Evolutionary conservation across 1,140 invertebrate genomes (phyloP).

Genomic region (Orussus abietinus): DNA sequence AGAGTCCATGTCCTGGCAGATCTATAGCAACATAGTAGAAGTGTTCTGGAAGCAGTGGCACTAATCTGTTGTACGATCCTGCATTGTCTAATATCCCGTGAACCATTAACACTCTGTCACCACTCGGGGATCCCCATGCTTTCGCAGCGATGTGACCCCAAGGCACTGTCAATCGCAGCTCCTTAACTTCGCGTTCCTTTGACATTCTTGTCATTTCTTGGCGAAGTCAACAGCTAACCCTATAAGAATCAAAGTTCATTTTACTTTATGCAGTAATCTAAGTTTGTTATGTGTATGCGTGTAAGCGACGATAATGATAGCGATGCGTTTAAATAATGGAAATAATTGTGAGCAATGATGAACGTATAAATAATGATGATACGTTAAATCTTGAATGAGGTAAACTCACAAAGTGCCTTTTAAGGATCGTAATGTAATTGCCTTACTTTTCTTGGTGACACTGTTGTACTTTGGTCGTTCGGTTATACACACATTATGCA

Average conservation of each 20-base stretch:
- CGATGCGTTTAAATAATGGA: background rate
- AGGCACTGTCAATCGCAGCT: slow-evolving; percentile 28
- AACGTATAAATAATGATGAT: slow-evolving; percentile 4
- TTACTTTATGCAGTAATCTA: background rate
- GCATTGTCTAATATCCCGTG: slow-evolving; percentile 67
- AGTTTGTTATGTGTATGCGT: background rate
- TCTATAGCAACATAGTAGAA: slow-evolving; percentile 65
- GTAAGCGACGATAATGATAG: background rate
- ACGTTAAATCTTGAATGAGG: too few species aligned
- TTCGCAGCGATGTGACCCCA: slow-evolving; percentile 56
- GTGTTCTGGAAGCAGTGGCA: slow-evolving; percentile 55
- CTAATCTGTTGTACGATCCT: slow-evolving; percentile 62
- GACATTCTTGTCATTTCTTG: background rate
- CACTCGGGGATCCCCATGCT: slow-evolving; percentile 58
- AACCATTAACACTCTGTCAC: slow-evolving; percentile 56
- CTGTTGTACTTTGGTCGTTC: too few species aligned
- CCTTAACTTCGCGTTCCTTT: slow-evolving; percentile 3
- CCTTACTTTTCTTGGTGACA: too few species aligned
- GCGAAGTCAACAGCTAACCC: too few species aligned
- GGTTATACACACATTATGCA: too few species aligned
- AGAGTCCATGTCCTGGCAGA: slow-evolving; percentile 68
- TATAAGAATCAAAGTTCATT: too few species aligned
- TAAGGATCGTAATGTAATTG: too few species aligned
- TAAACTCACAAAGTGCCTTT: too few species aligned
- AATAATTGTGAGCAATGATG: background rate